phyloP scores from a whole-genome alignment of 2,888 invertebrate species.

The Macropis europaea region DNA sequence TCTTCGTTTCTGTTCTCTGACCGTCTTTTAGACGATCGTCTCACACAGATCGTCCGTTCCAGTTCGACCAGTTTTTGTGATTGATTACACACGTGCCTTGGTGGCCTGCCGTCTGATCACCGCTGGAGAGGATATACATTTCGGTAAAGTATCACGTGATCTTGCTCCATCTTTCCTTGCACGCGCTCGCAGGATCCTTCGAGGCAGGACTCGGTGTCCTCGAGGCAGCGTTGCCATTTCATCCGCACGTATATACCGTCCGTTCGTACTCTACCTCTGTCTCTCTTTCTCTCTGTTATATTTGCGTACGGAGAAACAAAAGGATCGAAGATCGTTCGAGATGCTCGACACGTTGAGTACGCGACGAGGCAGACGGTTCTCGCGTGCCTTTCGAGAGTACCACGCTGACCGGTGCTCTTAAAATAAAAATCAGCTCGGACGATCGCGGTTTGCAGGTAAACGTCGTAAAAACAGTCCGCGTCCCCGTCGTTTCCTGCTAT shows the following conservation, averaged over 20 bases:
- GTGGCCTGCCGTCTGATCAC: conserved; percentile 10
- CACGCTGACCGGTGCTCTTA: background rate
- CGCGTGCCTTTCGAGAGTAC: conserved; percentile 14
- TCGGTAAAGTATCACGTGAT: conserved; percentile 47
- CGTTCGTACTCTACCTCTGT: background rate
- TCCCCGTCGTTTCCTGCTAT: conserved; percentile 20
- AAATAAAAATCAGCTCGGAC: conserved; percentile 15
- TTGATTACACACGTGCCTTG: conserved; percentile 33
- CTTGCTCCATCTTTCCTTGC: background rate
- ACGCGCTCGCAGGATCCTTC: background rate
- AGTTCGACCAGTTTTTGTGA: conserved; percentile 16
- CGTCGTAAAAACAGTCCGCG: background rate
- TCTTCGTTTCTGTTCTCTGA: conserved; percentile 23
- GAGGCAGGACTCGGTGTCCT: conserved; percentile 9
- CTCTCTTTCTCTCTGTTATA: conserved; percentile 33
- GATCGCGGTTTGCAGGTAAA: conserved; percentile 7
- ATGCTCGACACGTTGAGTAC: conserved; percentile 24
- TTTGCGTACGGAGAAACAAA: conserved; percentile 29
- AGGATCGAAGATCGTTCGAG: conserved; percentile 7
- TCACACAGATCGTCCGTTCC: background rate
- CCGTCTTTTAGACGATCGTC: conserved; percentile 9
- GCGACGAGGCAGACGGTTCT: conserved; percentile 17
- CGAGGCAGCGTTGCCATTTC: conserved; percentile 29
- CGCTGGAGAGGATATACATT: conserved; percentile 57
- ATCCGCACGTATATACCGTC: background rate